Evolutionary conservation across 2,113 vertebrate genomes (phyloP).

Genomic region (Microtus pennsylvanicus): DNA sequence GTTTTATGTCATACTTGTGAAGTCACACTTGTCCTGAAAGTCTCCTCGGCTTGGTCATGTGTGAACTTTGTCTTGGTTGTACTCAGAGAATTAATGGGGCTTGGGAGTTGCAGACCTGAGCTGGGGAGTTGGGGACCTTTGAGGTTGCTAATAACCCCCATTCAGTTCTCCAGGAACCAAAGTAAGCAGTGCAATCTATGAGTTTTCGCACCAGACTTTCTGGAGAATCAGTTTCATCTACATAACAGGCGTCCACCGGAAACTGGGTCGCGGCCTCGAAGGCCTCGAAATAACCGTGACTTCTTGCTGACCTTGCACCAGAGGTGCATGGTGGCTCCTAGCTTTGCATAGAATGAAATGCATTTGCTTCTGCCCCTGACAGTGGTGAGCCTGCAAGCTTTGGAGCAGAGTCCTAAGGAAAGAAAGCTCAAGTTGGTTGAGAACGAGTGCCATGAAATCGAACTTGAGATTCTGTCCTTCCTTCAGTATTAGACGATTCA

Average conservation of each 20-base stretch:
- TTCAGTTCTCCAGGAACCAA: neutral
- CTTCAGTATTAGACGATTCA: neutral
- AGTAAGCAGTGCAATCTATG: neutral
- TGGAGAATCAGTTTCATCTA: neutral
- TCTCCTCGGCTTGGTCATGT: neutral
- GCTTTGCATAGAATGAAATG: constrained; percentile 5
- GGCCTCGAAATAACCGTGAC: neutral
- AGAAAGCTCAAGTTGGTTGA: constrained; percentile 41
- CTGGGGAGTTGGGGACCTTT: neutral
- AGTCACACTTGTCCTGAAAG: neutral
- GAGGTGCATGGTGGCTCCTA: neutral
- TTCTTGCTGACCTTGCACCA: neutral
- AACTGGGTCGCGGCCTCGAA: neutral
- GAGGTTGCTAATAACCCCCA: neutral
- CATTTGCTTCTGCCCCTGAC: neutral
- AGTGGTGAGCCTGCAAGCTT: neutral
- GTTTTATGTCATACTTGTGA: neutral
- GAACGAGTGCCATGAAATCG: neutral
- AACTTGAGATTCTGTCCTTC: constrained; percentile 46
- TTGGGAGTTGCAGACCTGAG: neutral
- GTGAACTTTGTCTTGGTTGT: neutral
- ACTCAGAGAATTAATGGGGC: neutral
- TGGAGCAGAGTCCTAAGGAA: constrained; percentile 4
- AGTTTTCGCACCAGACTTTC: neutral
- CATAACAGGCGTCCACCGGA: neutral